A percentile compares a stretch with the other conserved stretches of the same genome.
Conservation (phyloP, 2,888 invertebrate genomes). For the Eremobia ochroleuca region DNA sequence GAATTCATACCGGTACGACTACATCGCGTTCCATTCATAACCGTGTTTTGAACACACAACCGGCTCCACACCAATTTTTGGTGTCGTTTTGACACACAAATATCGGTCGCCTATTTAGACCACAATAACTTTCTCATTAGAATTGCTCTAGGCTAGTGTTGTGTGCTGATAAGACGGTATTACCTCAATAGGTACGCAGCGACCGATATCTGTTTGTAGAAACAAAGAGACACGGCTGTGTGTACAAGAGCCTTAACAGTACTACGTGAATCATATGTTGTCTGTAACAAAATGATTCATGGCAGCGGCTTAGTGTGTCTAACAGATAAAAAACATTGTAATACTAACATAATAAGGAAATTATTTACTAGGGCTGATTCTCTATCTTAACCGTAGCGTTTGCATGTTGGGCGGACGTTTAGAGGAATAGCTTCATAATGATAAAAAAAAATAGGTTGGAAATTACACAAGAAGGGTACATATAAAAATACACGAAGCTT, state of each 20-base stretch:
- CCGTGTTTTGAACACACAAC: slow-evolving; percentile 34
- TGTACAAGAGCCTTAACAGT: slow-evolving; percentile 48
- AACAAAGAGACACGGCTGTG: slow-evolving; percentile 44
- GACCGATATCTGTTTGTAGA: slow-evolving; percentile 33
- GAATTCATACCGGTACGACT: slow-evolving; percentile 90
- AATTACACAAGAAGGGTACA: neutral
- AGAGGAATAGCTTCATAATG: slow-evolving; percentile 2
- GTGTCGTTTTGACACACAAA: slow-evolving; percentile 16
- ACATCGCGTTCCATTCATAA: slow-evolving; percentile 54
- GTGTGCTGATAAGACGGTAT: neutral
- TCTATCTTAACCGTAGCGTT: slow-evolving; percentile 18
- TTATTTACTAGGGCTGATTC: slow-evolving; percentile 8
- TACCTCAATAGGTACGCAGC: slow-evolving; percentile 5
- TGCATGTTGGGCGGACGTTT: slow-evolving; percentile 44
- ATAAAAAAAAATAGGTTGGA: neutral
- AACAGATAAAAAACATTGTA: slow-evolving; percentile 69
- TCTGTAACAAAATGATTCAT: slow-evolving; percentile 41
- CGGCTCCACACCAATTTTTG: slow-evolving; percentile 3
- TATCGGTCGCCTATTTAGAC: slow-evolving; percentile 9
- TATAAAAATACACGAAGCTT: slow-evolving; percentile 32
- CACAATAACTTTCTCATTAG: neutral
- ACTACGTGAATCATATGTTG: slow-evolving; percentile 22
- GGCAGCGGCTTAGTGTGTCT: slow-evolving; percentile 44
- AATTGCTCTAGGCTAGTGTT: neutral
- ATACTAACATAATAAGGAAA: slow-evolving; percentile 30